A percentile compares a stretch with the other conserved stretches of the same genome.
phyloP scores from a whole-genome alignment of 2,113 vertebrate genomes.

The Heterocephalus glaber region DNA sequence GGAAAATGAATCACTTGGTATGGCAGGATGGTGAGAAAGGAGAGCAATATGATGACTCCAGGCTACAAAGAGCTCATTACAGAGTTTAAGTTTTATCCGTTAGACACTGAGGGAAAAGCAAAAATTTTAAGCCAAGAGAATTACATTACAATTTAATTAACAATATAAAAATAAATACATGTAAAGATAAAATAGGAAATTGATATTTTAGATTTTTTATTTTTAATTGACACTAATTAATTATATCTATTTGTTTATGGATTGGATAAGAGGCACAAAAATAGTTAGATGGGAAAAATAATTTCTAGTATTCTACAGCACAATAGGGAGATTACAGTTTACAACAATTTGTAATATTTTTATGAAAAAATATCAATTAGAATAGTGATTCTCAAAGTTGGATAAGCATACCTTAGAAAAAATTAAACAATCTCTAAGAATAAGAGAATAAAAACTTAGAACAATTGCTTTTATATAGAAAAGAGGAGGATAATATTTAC shows the following conservation, averaged over 20 bases:
- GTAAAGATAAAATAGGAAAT: conserved; percentile 4
- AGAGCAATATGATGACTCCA: conserved; percentile 2
- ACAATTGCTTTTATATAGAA: background rate
- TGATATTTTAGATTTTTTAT: background rate
- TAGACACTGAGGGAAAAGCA: background rate
- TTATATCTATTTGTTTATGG: background rate
- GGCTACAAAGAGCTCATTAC: background rate
- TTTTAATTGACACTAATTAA: no score
- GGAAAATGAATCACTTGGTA: background rate
- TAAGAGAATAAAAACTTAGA: background rate
- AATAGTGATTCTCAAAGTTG: background rate
- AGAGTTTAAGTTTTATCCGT: background rate
- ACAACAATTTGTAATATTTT: no score
- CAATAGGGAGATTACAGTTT: background rate
- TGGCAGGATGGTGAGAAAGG: background rate
- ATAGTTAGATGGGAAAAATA: background rate
- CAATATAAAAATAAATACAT: background rate
- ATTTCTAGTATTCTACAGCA: background rate
- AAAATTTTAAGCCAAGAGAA: background rate
- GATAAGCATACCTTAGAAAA: background rate
- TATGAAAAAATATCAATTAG: background rate
- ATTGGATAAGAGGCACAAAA: background rate
- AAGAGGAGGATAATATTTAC: background rate
- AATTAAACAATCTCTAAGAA: background rate
- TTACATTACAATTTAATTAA: background rate